Percentiles rank a stretch among this genome's conserved stretches.
Evolutionary conservation across 2,888 invertebrate species (phyloP).

Genomic region (Lasioglossum vierecki): DNA sequence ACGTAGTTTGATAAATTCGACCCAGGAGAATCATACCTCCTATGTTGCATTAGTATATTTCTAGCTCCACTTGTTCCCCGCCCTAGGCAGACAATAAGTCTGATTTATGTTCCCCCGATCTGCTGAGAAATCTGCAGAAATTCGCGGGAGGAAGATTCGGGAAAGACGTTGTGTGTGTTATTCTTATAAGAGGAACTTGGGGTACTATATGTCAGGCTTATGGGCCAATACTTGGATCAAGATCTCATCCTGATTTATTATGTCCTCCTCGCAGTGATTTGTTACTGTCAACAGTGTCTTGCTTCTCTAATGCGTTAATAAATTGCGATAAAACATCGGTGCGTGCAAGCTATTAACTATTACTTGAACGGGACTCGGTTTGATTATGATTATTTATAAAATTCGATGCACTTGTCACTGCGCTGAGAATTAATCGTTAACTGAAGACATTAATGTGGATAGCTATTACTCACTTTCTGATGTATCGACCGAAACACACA

Average conservation of each 20-base stretch:
- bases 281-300: neutral
- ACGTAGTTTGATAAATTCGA: neutral
- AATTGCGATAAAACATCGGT: neutral
- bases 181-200: neutral
- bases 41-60: conserved; percentile 22
- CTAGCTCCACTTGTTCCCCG: conserved; percentile 49
- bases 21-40: neutral
- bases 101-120: neutral
- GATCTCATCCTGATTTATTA: neutral
- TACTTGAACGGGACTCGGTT: neutral
- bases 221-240: neutral
- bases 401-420: neutral
- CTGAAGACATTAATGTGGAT: neutral
- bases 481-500: neutral
- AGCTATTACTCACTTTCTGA: neutral
- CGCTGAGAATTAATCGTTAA: neutral
- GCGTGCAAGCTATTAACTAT: neutral
- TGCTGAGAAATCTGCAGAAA: neutral
- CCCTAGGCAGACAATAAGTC: conserved; percentile 47
- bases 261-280: neutral
- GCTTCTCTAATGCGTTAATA: neutral
- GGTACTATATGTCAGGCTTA: neutral
- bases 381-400: neutral
- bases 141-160: neutral
- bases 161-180: neutral